Conservation (phyloP, 92 coral and sea anemone genomes). For the Metridium senile region DNA sequence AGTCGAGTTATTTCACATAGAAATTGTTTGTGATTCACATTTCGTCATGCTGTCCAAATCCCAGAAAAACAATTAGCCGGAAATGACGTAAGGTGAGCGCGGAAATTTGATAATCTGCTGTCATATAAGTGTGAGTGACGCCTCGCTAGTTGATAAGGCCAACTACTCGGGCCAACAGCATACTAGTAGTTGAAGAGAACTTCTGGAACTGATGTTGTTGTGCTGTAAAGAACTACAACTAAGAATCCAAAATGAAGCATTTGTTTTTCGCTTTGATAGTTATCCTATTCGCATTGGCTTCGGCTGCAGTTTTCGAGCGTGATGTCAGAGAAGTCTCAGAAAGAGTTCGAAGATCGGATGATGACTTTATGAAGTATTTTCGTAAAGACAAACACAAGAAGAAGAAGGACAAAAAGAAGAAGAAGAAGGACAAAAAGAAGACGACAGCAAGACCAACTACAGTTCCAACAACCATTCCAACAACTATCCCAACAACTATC, state of each 20-base stretch:
- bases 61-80: conserved; percentile 1
- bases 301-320: neutral
- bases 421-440: neutral
- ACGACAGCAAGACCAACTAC: conserved; percentile 2
- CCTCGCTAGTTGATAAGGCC: neutral
- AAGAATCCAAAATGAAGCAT: conserved; percentile 7
- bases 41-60: neutral
- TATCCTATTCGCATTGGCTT: neutral
- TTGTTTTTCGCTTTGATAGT: neutral
- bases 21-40: too few species aligned
- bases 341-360: conserved; percentile 3
- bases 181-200: neutral
- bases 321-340: neutral
- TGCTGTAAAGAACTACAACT: too few species aligned
- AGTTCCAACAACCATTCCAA: neutral
- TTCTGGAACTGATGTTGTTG: neutral
- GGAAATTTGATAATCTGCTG: conserved; percentile 6
- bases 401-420: neutral
- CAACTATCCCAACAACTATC: neutral
- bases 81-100: conserved; percentile 25
- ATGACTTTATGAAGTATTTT: neutral
- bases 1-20: too few species aligned
- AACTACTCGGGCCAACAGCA: too few species aligned
- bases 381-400: neutral
- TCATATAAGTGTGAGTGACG: conserved; percentile 5